phyloP scores from a whole-genome alignment of 2,888 invertebrate species.

The Cosmia pyralina region DNA sequence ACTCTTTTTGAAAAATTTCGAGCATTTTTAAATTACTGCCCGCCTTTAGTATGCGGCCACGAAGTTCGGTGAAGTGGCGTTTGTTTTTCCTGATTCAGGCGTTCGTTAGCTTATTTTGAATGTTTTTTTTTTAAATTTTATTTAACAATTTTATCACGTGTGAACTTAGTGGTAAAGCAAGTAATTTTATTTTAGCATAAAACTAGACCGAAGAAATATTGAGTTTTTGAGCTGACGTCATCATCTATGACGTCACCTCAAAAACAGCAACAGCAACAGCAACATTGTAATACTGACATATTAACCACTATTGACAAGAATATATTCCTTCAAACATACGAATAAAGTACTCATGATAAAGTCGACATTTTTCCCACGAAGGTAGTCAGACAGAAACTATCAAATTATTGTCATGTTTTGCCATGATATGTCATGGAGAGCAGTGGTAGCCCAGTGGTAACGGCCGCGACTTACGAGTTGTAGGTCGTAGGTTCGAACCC shows the following conservation, averaged over 20 bases:
- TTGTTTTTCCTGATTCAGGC: slow-evolving; percentile 23
- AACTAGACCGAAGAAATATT: neutral
- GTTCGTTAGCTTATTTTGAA: too few relatives aligned
- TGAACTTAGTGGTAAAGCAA: neutral
- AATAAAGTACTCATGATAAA: neutral
- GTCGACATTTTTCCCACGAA: neutral
- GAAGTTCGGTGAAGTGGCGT: slow-evolving; percentile 50
- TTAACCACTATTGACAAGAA: too few relatives aligned
- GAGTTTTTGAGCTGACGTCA: too few relatives aligned
- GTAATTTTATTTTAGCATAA: neutral
- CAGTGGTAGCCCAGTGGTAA: too few relatives aligned
- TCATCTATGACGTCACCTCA: too few relatives aligned
- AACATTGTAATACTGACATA: neutral
- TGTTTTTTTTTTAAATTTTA: too few relatives aligned
- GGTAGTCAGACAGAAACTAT: neutral
- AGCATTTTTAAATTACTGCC: slow-evolving; percentile 82
- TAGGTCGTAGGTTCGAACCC: too few relatives aligned
- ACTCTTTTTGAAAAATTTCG: slow-evolving; percentile 77
- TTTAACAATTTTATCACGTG: too few relatives aligned
- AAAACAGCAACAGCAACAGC: neutral
- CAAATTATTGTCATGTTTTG: neutral
- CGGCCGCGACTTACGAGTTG: too few relatives aligned
- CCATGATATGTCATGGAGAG: too few relatives aligned
- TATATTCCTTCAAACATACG: neutral
- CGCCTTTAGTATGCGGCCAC: slow-evolving; percentile 70